Conservation (phyloP, 2,797 vertebrate species). For the Trematomus bernacchii region DNA sequence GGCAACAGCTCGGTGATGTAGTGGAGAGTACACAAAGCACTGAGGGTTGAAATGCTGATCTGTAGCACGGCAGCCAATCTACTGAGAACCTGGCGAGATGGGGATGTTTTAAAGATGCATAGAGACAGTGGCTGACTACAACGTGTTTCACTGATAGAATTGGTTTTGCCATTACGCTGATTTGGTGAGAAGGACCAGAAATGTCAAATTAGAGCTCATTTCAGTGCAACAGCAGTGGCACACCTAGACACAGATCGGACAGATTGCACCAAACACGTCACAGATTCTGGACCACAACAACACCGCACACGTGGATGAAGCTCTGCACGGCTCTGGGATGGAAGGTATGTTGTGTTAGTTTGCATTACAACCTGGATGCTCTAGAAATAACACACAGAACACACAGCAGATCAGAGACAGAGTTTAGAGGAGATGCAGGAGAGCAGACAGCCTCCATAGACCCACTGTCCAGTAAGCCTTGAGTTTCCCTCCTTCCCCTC, state of each 20-base stretch:
- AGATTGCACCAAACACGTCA: slow-evolving; percentile 71
- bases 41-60: slow-evolving; percentile 74
- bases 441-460: slow-evolving; percentile 67
- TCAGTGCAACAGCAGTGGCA: slow-evolving; percentile 78
- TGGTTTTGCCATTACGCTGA: slow-evolving; percentile 49
- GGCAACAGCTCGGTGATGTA: slow-evolving; percentile 67
- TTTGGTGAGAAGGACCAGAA: slow-evolving; percentile 56
- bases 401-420: slow-evolving; percentile 75
- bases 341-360: slow-evolving; percentile 78
- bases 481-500: slow-evolving; percentile 76
- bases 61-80: slow-evolving; percentile 80
- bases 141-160: slow-evolving; percentile 55
- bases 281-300: slow-evolving; percentile 59
- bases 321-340: slow-evolving; percentile 74
- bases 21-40: slow-evolving; percentile 69
- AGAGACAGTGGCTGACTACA: slow-evolving; percentile 50
- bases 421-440: slow-evolving; percentile 84
- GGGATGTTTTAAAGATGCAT: slow-evolving; percentile 59
- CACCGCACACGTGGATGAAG: slow-evolving; percentile 71
- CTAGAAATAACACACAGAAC: slow-evolving; percentile 67
- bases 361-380: slow-evolving; percentile 74
- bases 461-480: slow-evolving; percentile 64
- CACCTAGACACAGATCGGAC: slow-evolving; percentile 79
- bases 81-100: slow-evolving; percentile 71
- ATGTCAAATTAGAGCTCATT: slow-evolving; percentile 63